These are phyloP conservation scores for Mesopsocus fuscifrons DNA, from an alignment of 2,888 invertebrate species.

Conservation along the genomic window DNA sequence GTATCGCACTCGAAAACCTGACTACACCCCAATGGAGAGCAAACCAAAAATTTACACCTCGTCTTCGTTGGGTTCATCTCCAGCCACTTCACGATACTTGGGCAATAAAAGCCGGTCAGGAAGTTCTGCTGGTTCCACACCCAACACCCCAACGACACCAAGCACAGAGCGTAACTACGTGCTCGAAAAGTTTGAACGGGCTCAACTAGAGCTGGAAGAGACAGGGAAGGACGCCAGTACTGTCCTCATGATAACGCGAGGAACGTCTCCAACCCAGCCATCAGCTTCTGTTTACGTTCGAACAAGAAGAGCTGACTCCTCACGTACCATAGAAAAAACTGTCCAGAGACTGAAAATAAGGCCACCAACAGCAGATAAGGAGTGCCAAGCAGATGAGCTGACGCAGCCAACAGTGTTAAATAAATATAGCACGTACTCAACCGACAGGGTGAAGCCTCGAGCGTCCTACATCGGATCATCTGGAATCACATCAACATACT, in stretches of 20 bases:
- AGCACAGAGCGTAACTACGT: background rate
- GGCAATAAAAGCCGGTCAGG: background rate
- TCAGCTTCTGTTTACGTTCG: slow-evolving; percentile 39
- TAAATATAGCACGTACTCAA: slow-evolving; percentile 32
- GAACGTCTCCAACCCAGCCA: slow-evolving; percentile 60
- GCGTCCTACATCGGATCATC: slow-evolving; percentile 33
- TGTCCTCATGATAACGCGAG: slow-evolving; percentile 47
- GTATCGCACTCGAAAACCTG: background rate
- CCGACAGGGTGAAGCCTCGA: slow-evolving; percentile 37
- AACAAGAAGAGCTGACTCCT: slow-evolving; percentile 48
- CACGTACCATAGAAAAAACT: slow-evolving; percentile 50
- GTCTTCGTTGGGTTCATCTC: slow-evolving; percentile 4
- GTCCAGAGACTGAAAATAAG: slow-evolving; percentile 25
- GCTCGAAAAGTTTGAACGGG: background rate
- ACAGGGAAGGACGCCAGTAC: slow-evolving; percentile 21
- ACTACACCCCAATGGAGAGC: background rate
- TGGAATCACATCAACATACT: slow-evolving; percentile 14
- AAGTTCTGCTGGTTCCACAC: background rate
- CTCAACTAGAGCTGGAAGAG: slow-evolving; percentile 9
- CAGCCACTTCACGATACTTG: slow-evolving; percentile 4
- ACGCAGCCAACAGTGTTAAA: slow-evolving; percentile 51
- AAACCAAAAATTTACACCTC: slow-evolving; percentile 3
- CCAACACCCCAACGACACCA: background rate
- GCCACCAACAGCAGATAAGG: slow-evolving; percentile 43
- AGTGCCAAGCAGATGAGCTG: slow-evolving; percentile 50